Percentiles rank a stretch among this genome's conserved stretches.
Conservation (phyloP, 2,113 vertebrate genomes). For the Chaetodon auriga region DNA sequence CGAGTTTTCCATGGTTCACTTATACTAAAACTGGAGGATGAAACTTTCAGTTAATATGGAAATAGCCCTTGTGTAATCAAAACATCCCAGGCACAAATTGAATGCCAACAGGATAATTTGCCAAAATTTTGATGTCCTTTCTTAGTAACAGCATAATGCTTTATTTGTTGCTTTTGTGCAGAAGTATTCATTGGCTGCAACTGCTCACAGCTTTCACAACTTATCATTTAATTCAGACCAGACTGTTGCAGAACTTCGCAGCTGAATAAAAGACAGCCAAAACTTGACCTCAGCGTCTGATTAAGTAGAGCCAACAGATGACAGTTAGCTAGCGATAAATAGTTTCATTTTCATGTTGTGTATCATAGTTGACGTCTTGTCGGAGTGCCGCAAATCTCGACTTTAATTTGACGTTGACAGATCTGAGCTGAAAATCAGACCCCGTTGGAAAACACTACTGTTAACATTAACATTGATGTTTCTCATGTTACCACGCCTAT, state of each 20-base stretch:
- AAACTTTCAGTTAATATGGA: constrained; percentile 19
- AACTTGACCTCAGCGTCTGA: not conserved
- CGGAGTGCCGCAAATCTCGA: not conserved
- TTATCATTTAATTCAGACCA: not conserved
- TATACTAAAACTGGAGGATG: constrained; percentile 62
- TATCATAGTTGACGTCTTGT: not conserved
- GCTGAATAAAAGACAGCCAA: not conserved
- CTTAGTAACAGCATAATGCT: not conserved
- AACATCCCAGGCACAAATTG: not conserved
- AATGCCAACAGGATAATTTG: not conserved
- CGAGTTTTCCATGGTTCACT: constrained; percentile 88
- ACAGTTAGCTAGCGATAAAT: not conserved
- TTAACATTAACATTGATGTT: too few relatives aligned
- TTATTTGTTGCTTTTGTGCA: not conserved
- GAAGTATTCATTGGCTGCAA: not conserved
- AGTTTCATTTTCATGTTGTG: not conserved
- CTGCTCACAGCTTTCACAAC: not conserved
- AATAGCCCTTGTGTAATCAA: not conserved
- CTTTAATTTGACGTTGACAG: not conserved
- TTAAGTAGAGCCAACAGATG: not conserved
- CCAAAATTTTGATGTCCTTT: not conserved
- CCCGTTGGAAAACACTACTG: not conserved
- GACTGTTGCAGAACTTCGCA: not conserved
- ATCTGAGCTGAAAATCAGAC: not conserved
- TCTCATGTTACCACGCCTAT: not conserved